Percentiles rank a stretch among this genome's conserved stretches.
Evolutionary conservation across 2,113 vertebrate species (phyloP).

Genomic region (Propithecus coquereli): DNA sequence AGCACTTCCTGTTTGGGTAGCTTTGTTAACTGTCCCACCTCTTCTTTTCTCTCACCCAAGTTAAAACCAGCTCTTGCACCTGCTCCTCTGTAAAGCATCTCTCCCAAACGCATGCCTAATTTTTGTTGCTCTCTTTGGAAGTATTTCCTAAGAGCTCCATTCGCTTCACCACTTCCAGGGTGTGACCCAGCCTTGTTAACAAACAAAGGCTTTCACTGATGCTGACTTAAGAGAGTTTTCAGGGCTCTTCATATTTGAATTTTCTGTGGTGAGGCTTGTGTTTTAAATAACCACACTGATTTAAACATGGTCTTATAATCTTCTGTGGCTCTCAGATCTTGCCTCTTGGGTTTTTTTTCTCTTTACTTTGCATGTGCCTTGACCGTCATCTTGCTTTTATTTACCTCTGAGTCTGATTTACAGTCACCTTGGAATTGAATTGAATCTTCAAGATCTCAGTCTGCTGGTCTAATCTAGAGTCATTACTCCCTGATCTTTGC

Average conservation of each 20-base stretch:
- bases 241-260: neutral
- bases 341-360: neutral
- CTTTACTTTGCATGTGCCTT: neutral
- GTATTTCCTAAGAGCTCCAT: neutral
- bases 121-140: neutral
- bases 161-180: neutral
- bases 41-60: neutral
- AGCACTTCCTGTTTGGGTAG: neutral
- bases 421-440: neutral
- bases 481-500: neutral
- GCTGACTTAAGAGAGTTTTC: neutral
- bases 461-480: neutral
- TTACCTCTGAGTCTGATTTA: neutral
- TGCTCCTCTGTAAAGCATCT: neutral
- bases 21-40: neutral
- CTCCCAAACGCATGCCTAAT: neutral
- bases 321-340: neutral
- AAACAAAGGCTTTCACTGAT: neutral
- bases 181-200: neutral
- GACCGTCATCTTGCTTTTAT: slow-evolving; percentile 18
- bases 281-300: neutral
- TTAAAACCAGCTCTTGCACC: neutral
- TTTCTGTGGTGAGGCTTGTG: neutral
- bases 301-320: neutral
- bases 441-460: neutral